Evolutionary conservation across 2,797 vertebrate genomes (phyloP), one percentile per base, ranked within the genome.

Genomic region (Hemibagrus guttatus): DNA sequence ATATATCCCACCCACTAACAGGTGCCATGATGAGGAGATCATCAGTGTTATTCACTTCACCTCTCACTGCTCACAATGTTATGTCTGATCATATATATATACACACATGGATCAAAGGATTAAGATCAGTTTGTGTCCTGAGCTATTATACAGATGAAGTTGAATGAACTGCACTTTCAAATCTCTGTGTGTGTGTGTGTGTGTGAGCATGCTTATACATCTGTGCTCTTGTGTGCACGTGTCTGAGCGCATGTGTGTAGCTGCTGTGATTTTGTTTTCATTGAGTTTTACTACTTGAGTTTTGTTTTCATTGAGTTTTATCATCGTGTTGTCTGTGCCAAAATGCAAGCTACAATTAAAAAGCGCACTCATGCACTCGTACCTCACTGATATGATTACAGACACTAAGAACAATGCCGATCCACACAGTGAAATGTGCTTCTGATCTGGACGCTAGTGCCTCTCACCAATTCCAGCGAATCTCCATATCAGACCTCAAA

Each of bases 401-500:
- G 85, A 35, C 81, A 28, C 42, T 11, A 79, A 49, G 74, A 76
- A 80, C 54, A 42, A 90, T 90, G 88, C 69, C 84, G 61, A 69
- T 90, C 39, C 76, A 87, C 63, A 74, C 46, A 28, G 85, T 90
- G 58, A 90, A 75, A n/a, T 35, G 85, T 81, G 68, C 68, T 69
- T 84, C 69, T 49, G 87, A 90, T 52, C 63, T 87, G 56, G 85
- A 87, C 0, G 19, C 31, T 17, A 85, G 75, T 52, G 69, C 87
- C 52, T 83, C 87, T 42, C 31, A 85, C 64, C 54, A 83, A 63
- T 63, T 90, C 21, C 87, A 68, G 56, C 49, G 11, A 17, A 76
- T 81, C 9, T 66, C 52, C 39, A 28, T 90, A 83, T n/a, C 76
- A 59, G 46, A 61, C 82, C 58, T 91, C 28, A 86, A 74, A 0